These are phyloP conservation scores for Panagrolaimus sp. DNA, from an alignment of 1,140 invertebrate genomes.

Conservation along the genomic window DNA sequence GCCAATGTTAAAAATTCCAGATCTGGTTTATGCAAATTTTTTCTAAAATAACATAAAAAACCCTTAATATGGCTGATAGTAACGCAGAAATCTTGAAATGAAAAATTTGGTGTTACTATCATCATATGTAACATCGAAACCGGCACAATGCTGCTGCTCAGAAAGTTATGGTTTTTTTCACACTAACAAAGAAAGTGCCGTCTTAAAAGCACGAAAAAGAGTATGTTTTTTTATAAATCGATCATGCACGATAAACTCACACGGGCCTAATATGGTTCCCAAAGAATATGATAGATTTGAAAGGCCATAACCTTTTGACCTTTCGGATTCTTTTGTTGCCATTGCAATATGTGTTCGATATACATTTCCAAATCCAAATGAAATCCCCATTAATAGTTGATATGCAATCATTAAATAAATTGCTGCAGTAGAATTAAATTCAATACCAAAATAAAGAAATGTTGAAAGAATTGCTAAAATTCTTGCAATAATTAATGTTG, in stretches of 20 bases:
- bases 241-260: background rate
- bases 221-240: too few species aligned
- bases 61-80: too few species aligned
- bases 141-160: too few species aligned
- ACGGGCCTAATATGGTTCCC: background rate
- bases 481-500: background rate
- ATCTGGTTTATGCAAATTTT: background rate
- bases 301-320: background rate
- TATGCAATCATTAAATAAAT: background rate
- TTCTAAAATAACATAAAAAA: too few species aligned
- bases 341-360: slow-evolving; percentile 12
- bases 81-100: too few species aligned
- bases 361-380: background rate
- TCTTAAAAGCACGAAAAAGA: too few species aligned
- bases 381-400: background rate
- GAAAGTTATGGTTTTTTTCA: too few species aligned
- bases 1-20: too few species aligned
- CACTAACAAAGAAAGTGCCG: too few species aligned
- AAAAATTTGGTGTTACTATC: too few species aligned
- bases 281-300: background rate
- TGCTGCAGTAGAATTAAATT: background rate
- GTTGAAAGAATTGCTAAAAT: background rate
- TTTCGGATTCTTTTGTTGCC: background rate
- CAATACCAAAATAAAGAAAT: slow-evolving; percentile 7
- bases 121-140: too few species aligned